A percentile compares a stretch with the other conserved stretches of the same genome.
These are phyloP conservation scores for Eumeta japonica DNA, from an alignment of 1,140 invertebrate species.

Conservation along the genomic window DNA sequence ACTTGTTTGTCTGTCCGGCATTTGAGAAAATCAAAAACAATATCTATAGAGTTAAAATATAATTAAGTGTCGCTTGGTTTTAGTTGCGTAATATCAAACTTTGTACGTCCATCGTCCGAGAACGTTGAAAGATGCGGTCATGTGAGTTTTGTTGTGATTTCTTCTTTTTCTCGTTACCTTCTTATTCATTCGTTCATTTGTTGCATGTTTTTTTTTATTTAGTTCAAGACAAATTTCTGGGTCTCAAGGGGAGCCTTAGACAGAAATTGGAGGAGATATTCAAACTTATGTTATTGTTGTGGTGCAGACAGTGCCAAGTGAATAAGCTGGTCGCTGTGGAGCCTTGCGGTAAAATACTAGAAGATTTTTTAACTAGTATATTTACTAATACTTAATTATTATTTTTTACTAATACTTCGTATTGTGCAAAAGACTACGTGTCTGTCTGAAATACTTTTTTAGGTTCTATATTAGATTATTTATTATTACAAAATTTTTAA, in stretches of 20 bases:
- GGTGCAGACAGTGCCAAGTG: slow-evolving; percentile 73
- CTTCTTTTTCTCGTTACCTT: slow-evolving; percentile 10
- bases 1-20: too few relatives aligned
- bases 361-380: background rate
- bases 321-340: slow-evolving; percentile 61
- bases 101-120: slow-evolving; percentile 22
- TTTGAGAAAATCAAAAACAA: too few relatives aligned
- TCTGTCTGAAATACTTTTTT: too few relatives aligned
- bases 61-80: too few relatives aligned
- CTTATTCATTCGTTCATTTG: too few relatives aligned
- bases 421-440: background rate
- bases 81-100: too few relatives aligned
- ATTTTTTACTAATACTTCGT: background rate
- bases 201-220: slow-evolving; percentile 26
- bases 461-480: background rate
- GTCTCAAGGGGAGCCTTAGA: slow-evolving; percentile 60
- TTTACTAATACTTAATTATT: too few relatives aligned
- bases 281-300: slow-evolving; percentile 77
- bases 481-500: too few relatives aligned
- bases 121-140: slow-evolving; percentile 29
- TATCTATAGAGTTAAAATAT: too few relatives aligned
- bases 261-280: slow-evolving; percentile 73
- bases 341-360: slow-evolving; percentile 58
- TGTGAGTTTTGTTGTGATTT: slow-evolving; percentile 28
- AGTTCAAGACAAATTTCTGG: slow-evolving; percentile 35